These are phyloP conservation scores for Adela reaumurella DNA, from an alignment of 2,888 invertebrate species.

Conservation along the genomic window DNA sequence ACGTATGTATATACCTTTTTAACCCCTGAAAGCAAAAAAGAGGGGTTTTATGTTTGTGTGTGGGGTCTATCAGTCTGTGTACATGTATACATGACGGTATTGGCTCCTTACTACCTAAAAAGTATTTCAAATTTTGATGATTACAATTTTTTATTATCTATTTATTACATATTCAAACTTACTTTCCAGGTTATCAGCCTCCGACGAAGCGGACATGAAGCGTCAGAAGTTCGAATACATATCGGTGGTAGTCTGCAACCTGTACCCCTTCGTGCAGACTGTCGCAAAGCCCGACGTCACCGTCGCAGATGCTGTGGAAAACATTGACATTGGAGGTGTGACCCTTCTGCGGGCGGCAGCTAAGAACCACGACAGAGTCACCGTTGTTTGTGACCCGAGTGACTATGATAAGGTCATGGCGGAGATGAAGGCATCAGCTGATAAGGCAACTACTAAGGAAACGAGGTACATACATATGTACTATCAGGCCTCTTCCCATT, in stretches of 20 bases:
- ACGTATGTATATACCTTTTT: too few relatives aligned
- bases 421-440: slow-evolving; percentile 63
- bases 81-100: too few relatives aligned
- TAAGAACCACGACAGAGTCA: slow-evolving; percentile 93
- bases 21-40: too few relatives aligned
- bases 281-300: slow-evolving; percentile 77
- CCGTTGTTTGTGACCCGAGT: slow-evolving; percentile 85
- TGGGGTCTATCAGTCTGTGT: too few relatives aligned
- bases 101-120: too few relatives aligned
- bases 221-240: slow-evolving; percentile 77
- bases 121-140: too few relatives aligned
- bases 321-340: slow-evolving; percentile 96
- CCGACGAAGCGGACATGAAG: slow-evolving; percentile 78
- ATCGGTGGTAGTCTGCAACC: slow-evolving; percentile 90
- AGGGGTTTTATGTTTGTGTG: too few relatives aligned
- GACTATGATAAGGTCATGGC: slow-evolving; percentile 78
- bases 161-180: too few relatives aligned
- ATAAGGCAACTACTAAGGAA: slow-evolving; percentile 66
- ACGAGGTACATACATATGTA: slow-evolving; percentile 56
- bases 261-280: slow-evolving; percentile 92
- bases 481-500: too few relatives aligned
- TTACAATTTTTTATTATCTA: too few relatives aligned
- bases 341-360: slow-evolving; percentile 93
- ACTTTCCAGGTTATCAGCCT: slow-evolving; percentile 64
- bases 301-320: slow-evolving; percentile 87